Percentiles rank a stretch among this genome's conserved stretches.
Evolutionary conservation across 2,888 invertebrate species (phyloP).

Genomic region (Tortricodes alternella): DNA sequence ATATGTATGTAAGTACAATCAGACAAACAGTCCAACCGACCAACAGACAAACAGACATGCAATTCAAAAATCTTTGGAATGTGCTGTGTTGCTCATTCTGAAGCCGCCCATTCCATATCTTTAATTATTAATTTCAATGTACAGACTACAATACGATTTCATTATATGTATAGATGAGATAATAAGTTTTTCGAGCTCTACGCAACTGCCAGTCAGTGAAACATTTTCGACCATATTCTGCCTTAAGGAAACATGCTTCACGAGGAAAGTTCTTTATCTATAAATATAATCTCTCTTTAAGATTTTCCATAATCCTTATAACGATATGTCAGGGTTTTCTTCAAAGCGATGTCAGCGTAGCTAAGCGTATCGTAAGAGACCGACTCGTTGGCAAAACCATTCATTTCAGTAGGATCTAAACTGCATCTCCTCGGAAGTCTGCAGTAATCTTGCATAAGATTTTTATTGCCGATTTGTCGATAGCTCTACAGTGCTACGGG

Average conservation of each 20-base stretch:
- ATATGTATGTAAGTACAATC: no score
- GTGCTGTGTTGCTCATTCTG: no score
- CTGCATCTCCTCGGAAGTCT: constrained; percentile 30
- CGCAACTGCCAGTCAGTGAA: constrained; percentile 13
- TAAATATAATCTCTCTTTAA: neutral
- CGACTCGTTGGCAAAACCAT: constrained; percentile 25
- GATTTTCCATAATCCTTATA: constrained; percentile 15
- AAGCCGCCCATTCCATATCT: no score
- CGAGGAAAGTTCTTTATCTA: constrained; percentile 3
- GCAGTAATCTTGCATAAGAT: constrained; percentile 38
- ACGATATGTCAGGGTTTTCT: constrained; percentile 9
- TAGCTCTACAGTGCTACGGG: constrained; percentile 30
- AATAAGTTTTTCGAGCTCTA: constrained; percentile 13
- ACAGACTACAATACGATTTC: neutral
- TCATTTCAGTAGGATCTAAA: constrained; percentile 28
- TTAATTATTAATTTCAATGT: no score
- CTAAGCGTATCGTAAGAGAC: constrained; percentile 10
- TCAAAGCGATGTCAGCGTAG: constrained; percentile 8
- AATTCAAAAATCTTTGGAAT: no score
- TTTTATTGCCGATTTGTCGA: constrained; percentile 37
- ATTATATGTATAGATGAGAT: no score
- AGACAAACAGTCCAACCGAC: no score
- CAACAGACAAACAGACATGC: no score
- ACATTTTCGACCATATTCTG: constrained; percentile 5
- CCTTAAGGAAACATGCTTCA: no score